Base-by-base conservation (phyloP, 1,140 invertebrate genomes). In the Ceratoteleas bidentatus region DNA sequence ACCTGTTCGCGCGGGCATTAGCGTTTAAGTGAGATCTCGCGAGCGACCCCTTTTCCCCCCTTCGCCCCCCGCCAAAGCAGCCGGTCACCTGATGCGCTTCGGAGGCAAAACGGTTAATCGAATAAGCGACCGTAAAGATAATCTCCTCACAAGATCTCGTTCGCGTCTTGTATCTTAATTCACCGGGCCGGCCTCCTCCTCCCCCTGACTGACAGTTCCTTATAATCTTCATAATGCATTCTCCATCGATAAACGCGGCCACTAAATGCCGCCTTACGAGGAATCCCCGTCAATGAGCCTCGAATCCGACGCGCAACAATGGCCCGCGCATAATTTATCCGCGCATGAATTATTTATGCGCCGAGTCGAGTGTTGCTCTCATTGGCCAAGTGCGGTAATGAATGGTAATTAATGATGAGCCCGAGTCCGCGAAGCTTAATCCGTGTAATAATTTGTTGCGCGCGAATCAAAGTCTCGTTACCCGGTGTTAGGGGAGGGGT, bases 221-320 rank as follows among this genome's bases (percentile, higher is more conserved):
- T 75, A 61, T 85, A 85, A 85, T 86, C 85, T 78, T 80, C 72
- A 86, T 85, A 84, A 86, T 86, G 83, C 75, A 80, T 84, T 84
- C 80, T 70, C 56, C 62, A 83, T 85, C 81, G 75, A 81, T 81
- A 84, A 77, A 79, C 64, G 62, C 52, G 64, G 49, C 60, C 72
- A 57, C 81, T 81, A 73, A 85, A 84, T 82, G 78, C 45, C 76
- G 65, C 47, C 61, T 72, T 65, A 75, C 62, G 64, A 78, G 69
- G 70, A 74, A 60, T 38, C 9, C 5, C 64, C 69, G 69, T 80
- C 64, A 74, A 74, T 74, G 70, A 69, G 64, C 73, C 45, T 68
- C 53, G 70, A 75, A 66, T 65, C 54, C 70, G 58, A 64, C 52
- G 47, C 45, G 50, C 36, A 45, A 75, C 58, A 74, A 81, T 70